phyloP scores from a whole-genome alignment of 2,797 vertebrate species.

The Siniperca scherzeri region DNA sequence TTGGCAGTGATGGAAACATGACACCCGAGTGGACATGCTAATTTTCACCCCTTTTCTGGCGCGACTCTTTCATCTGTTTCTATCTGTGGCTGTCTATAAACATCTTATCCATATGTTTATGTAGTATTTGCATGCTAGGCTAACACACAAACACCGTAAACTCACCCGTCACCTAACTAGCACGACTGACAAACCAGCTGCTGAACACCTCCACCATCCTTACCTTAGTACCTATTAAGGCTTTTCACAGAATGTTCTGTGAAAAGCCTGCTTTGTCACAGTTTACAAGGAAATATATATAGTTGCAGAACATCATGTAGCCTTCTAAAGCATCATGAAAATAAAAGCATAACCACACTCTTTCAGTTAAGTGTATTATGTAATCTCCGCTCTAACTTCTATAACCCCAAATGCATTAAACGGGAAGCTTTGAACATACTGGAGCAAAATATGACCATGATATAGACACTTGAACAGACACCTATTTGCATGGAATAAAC shows the following conservation, averaged over 20 bases:
- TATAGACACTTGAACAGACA: constrained; percentile 22
- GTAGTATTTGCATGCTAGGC: too few species aligned
- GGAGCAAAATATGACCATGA: constrained; percentile 39
- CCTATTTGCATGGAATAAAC: constrained; percentile 2
- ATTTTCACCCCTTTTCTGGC: too few species aligned
- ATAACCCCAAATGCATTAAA: constrained; percentile 60
- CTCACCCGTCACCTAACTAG: too few species aligned
- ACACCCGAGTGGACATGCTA: too few species aligned
- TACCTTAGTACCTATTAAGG: constrained; percentile 6
- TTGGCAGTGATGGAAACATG: too few species aligned
- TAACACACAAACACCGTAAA: too few species aligned
- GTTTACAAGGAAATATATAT: constrained; percentile 32
- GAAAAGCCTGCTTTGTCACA: constrained; percentile 25
- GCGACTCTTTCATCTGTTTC: too few species aligned
- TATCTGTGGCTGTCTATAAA: too few species aligned
- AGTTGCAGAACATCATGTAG: constrained; percentile 29
- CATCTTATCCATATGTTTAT: too few species aligned
- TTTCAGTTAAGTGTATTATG: constrained; percentile 70
- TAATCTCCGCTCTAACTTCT: constrained; percentile 56
- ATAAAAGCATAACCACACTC: constrained; percentile 49
- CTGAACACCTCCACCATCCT: constrained; percentile 6
- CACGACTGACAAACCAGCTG: neutral
- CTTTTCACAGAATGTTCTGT: constrained; percentile 34
- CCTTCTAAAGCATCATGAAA: constrained; percentile 52
- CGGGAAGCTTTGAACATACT: constrained; percentile 37